phyloP scores from a whole-genome alignment of 2,888 invertebrate species.

The Siphlonurus alternatus region DNA sequence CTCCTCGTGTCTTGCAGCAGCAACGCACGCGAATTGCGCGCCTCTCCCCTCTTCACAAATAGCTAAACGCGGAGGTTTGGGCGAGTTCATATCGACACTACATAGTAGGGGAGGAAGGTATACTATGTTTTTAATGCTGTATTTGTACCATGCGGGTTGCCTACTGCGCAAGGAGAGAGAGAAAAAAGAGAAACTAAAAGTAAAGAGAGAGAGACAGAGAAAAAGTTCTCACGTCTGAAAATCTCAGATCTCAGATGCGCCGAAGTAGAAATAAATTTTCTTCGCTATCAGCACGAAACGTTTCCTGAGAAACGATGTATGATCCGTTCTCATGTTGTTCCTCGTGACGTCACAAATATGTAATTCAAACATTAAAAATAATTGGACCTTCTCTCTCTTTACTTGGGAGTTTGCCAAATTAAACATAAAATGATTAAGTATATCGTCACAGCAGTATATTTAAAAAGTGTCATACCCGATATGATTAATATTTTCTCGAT shows the following conservation, averaged over 20 bases:
- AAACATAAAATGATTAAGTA: no score
- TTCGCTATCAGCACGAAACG: no score
- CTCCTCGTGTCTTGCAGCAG: neutral
- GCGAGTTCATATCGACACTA: neutral
- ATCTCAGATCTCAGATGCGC: neutral
- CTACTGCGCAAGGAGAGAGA: neutral
- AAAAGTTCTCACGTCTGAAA: neutral
- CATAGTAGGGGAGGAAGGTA: neutral
- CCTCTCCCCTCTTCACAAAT: constrained; percentile 2
- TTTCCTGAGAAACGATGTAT: no score
- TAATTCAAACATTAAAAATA: no score
- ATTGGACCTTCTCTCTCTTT: no score
- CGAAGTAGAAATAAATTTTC: neutral
- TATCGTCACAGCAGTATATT: no score
- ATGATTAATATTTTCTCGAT: no score
- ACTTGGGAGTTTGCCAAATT: no score
- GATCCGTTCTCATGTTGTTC: no score
- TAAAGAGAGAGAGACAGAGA: neutral
- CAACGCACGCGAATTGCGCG: neutral
- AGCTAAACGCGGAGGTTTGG: neutral
- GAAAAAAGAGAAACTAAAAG: neutral
- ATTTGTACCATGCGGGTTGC: neutral
- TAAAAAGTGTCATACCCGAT: no score
- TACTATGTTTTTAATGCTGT: neutral
- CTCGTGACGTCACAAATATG: no score